Evolutionary conservation across 2,888 invertebrate species (phyloP).

Genomic region (Orchestes rusci): DNA sequence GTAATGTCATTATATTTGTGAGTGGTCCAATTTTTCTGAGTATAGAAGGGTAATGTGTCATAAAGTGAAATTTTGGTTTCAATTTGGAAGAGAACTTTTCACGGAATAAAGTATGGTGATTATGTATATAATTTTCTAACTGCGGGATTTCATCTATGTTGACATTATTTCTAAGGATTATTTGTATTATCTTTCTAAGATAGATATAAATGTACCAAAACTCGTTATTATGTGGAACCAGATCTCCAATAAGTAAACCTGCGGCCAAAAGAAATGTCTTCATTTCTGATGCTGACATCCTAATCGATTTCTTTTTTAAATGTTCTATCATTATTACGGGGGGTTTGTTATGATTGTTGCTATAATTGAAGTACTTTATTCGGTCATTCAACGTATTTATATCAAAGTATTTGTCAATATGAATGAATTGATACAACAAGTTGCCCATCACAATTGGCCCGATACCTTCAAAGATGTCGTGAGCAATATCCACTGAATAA

Average conservation of each 20-base stretch:
- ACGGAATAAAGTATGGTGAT: background rate
- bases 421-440: conserved; percentile 5
- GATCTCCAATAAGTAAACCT: conserved; percentile 15
- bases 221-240: conserved; percentile 12
- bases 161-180: background rate
- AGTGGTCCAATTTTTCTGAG: background rate
- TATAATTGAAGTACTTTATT: conserved; percentile 12
- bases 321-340: conserved; percentile 14
- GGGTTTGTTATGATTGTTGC: conserved; percentile 16
- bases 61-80: conserved; percentile 2
- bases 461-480: conserved; percentile 21
- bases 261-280: conserved; percentile 17
- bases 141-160: no score
- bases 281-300: conserved; percentile 22
- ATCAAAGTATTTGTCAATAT: conserved; percentile 10
- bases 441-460: conserved; percentile 11
- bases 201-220: conserved; percentile 18
- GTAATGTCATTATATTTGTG: background rate
- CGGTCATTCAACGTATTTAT: conserved; percentile 13
- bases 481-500: conserved; percentile 6
- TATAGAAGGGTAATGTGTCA: background rate
- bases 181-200: conserved; percentile 7
- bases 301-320: conserved; percentile 17
- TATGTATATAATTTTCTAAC: background rate
- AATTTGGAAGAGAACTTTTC: background rate